Evolutionary conservation across 2,888 invertebrate species (phyloP).

Genomic region (Amiota minor): DNA sequence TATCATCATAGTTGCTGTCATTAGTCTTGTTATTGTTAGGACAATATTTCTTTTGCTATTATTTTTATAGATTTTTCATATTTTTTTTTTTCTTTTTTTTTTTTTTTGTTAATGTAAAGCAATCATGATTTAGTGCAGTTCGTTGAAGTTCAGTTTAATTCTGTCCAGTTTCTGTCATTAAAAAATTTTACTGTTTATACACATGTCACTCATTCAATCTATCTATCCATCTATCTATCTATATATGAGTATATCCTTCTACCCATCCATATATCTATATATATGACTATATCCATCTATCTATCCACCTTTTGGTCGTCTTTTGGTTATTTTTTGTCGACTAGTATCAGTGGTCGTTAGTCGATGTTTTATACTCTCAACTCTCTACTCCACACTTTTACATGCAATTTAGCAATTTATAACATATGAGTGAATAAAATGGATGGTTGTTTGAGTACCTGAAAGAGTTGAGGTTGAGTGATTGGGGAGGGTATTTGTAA

Average conservation of each 20-base stretch:
- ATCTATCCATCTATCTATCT: not conserved
- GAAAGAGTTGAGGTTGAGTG: too few relatives aligned
- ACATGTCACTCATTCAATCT: constrained; percentile 22
- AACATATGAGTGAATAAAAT: too few relatives aligned
- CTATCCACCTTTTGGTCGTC: too few relatives aligned
- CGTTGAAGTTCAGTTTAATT: not conserved
- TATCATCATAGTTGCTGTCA: not conserved
- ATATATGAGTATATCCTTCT: not conserved
- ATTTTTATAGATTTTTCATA: not conserved
- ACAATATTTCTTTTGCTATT: not conserved
- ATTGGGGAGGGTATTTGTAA: too few relatives aligned
- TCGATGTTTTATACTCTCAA: too few relatives aligned
- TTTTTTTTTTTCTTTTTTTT: not conserved
- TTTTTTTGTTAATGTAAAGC: not conserved
- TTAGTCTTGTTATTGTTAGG: not conserved
- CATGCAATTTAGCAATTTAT: too few relatives aligned
- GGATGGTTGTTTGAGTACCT: too few relatives aligned
- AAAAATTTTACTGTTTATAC: constrained; percentile 17
- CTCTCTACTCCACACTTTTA: too few relatives aligned
- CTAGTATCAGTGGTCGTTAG: too few relatives aligned
- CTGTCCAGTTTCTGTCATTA: constrained; percentile 22
- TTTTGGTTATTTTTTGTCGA: too few relatives aligned
- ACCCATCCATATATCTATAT: not conserved
- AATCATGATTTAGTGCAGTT: constrained; percentile 5
- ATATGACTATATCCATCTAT: too few relatives aligned